These are phyloP conservation scores for Ictalurus punctatus DNA, from an alignment of 2,113 vertebrate species.

Conservation along the genomic window DNA sequence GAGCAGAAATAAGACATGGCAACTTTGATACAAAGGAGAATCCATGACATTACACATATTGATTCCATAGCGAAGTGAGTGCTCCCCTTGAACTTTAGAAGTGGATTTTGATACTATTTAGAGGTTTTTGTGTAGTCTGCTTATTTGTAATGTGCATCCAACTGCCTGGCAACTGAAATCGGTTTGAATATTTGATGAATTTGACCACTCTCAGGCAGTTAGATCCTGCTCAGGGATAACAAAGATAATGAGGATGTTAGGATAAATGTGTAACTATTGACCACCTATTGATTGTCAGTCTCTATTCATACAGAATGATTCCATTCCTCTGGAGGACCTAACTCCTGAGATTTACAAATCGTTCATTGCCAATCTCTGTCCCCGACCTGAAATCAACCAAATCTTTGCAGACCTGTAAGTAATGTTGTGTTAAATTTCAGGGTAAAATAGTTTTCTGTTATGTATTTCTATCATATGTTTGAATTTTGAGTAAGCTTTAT, in stretches of 20 bases:
- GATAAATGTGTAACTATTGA: background rate
- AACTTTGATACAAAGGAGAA: background rate
- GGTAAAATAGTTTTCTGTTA: background rate
- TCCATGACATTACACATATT: background rate
- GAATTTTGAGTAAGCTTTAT: background rate
- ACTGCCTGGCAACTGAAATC: background rate
- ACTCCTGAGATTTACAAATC: slow-evolving; percentile 86
- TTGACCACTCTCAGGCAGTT: background rate
- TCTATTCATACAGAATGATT: slow-evolving; percentile 83
- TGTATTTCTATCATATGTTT: background rate
- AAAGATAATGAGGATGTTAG: background rate
- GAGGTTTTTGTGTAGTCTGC: background rate
- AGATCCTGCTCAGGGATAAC: background rate
- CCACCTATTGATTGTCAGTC: background rate
- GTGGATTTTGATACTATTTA: background rate
- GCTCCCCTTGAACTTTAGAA: background rate
- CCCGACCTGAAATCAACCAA: slow-evolving; percentile 88
- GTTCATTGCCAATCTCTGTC: slow-evolving; percentile 90
- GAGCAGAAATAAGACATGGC: background rate
- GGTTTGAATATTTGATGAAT: slow-evolving; percentile 5
- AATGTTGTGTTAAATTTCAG: background rate
- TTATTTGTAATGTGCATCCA: background rate
- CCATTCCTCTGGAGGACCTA: slow-evolving; percentile 91
- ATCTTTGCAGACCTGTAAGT: slow-evolving; percentile 93
- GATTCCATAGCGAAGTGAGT: background rate